Evolutionary conservation across 2,888 invertebrate species (phyloP).

Genomic region (Cataglyphis rosenhaueri): DNA sequence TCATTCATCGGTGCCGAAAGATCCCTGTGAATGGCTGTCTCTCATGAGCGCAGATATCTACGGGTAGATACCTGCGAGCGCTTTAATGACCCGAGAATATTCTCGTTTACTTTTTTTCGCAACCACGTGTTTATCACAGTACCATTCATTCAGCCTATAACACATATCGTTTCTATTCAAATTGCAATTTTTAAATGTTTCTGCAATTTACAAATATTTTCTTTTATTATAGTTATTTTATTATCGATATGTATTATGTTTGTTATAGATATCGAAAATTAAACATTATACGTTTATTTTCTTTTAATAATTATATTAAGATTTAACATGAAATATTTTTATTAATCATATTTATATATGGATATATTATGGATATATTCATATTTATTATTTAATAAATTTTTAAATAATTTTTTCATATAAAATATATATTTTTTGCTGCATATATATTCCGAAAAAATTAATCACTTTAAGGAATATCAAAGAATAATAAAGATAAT

Average conservation of each 20-base stretch:
- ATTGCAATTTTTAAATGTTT: background rate
- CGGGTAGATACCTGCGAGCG: slow-evolving; percentile 68
- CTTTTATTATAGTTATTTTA: background rate
- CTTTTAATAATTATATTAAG: slow-evolving; percentile 7
- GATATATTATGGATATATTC: background rate
- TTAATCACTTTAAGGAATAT: background rate
- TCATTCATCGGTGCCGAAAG: slow-evolving; percentile 75
- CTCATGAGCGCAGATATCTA: slow-evolving; percentile 68
- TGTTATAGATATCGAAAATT: background rate
- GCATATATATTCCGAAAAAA: background rate
- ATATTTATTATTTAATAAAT: slow-evolving; percentile 3
- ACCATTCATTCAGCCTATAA: slow-evolving; percentile 28
- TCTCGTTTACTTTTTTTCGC: slow-evolving; percentile 59
- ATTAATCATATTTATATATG: background rate
- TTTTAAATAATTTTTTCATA: background rate
- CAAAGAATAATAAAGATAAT: background rate
- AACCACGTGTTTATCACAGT: slow-evolving; percentile 33
- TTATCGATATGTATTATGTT: background rate
- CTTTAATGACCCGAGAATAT: slow-evolving; percentile 70
- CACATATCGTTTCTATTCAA: background rate
- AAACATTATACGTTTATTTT: background rate
- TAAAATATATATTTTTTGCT: background rate
- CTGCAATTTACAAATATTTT: too few species aligned
- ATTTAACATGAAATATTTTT: background rate
- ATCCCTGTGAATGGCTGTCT: slow-evolving; percentile 69